Percentiles rank a stretch among this genome's conserved stretches.
phyloP scores from a whole-genome alignment of 2,888 invertebrate genomes.

The Aleiodes testaceus region DNA sequence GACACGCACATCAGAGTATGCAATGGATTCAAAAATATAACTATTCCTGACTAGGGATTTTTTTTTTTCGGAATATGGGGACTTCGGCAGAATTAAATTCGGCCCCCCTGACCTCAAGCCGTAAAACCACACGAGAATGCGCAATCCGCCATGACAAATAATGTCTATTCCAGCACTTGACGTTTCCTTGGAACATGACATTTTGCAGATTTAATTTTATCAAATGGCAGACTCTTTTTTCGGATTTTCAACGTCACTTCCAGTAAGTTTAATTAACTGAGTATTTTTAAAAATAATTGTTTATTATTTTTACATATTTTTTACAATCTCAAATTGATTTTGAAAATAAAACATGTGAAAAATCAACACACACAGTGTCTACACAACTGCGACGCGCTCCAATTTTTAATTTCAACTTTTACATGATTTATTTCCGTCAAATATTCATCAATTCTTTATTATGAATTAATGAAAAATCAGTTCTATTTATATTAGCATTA shows the following conservation, averaged over 20 bases:
- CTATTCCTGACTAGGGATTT: no score
- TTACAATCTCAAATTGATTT: not conserved
- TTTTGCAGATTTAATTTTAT: conserved; percentile 68
- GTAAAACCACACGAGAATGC: not conserved
- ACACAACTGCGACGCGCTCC: conserved; percentile 20
- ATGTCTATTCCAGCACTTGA: conserved; percentile 69
- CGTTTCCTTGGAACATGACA: conserved; percentile 72
- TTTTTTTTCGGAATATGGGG: no score
- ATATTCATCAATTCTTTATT: not conserved
- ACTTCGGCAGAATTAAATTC: no score
- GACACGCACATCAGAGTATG: no score
- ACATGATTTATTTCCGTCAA: not conserved
- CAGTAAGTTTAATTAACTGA: conserved; percentile 77
- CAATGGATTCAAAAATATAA: no score
- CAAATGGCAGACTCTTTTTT: conserved; percentile 92
- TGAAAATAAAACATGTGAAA: not conserved
- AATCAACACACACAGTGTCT: conserved; percentile 1
- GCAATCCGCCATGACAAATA: conserved; percentile 70
- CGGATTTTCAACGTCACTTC: conserved; percentile 85
- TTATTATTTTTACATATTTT: not conserved
- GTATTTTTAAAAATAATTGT: conserved; percentile 13
- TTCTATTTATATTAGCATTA: not conserved
- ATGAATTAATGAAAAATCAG: not conserved
- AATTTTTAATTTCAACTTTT: conserved; percentile 9
- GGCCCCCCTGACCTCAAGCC: no score